Evolutionary conservation across 2,888 invertebrate genomes (phyloP).

Genomic region (Junonia oenone): DNA sequence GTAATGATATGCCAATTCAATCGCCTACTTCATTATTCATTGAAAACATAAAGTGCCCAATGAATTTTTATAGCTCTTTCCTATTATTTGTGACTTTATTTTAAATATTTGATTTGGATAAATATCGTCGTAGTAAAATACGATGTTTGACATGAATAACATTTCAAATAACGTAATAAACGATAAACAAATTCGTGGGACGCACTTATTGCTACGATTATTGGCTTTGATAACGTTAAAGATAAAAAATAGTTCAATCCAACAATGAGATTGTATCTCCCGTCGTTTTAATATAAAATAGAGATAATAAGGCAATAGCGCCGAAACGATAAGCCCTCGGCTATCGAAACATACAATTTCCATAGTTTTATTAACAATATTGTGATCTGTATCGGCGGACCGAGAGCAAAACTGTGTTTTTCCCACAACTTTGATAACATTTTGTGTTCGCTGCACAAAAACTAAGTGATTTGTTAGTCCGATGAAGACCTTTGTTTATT

Average conservation of each 20-base stretch:
- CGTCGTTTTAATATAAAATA: background rate
- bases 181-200: background rate
- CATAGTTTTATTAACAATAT: conserved; percentile 23
- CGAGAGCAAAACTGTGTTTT: conserved; percentile 42
- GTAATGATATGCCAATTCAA: conserved; percentile 22
- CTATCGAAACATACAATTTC: conserved; percentile 15
- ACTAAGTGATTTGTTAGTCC: conserved; percentile 60
- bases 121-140: background rate
- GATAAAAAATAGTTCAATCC: background rate
- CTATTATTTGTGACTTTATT: conserved; percentile 6
- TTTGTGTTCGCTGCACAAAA: conserved; percentile 40
- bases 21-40: conserved; percentile 18
- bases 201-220: background rate
- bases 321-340: background rate
- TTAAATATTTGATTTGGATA: background rate
- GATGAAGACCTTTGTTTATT: conserved; percentile 56
- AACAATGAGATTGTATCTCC: background rate
- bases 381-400: conserved; percentile 8
- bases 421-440: conserved; percentile 35
- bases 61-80: conserved; percentile 17
- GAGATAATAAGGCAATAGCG: conserved; percentile 2
- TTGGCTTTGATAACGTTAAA: background rate
- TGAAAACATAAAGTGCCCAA: conserved; percentile 17
- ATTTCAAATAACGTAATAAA: background rate
- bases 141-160: background rate